phyloP scores from a whole-genome alignment of 1,140 invertebrate species.

The Bathynomus jamesi region DNA sequence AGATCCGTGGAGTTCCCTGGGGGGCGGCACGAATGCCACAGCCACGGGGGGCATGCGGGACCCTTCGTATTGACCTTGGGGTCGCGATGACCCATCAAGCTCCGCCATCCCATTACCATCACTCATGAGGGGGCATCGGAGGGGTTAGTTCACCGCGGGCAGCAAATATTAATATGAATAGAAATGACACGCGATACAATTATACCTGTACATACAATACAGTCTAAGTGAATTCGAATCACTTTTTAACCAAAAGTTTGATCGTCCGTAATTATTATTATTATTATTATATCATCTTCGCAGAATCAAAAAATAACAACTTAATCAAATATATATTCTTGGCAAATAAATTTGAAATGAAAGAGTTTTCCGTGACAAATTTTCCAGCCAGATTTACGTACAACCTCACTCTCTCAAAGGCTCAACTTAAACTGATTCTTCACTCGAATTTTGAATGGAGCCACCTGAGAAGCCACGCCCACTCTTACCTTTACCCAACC shows the following conservation, averaged over 20 bases:
- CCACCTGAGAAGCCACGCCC: neutral
- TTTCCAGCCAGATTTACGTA: neutral
- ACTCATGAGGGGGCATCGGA: neutral
- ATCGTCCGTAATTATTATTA: neutral
- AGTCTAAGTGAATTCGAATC: neutral
- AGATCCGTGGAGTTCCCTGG: neutral
- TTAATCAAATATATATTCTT: neutral
- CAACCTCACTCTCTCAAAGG: neutral
- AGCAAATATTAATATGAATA: neutral
- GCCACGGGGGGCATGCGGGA: neutral
- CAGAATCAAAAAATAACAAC: neutral
- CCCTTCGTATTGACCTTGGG: neutral
- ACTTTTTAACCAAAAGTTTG: neutral
- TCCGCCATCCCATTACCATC: neutral
- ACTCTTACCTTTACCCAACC: neutral
- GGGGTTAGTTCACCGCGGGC: neutral
- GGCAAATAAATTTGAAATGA: neutral
- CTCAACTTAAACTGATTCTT: neutral
- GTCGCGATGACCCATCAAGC: neutral
- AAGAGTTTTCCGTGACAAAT: neutral
- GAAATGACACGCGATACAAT: neutral
- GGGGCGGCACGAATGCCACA: neutral
- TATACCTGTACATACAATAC: neutral
- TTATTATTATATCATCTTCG: neutral
- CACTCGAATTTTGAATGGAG: neutral